A percentile compares a stretch with the other conserved stretches of the same genome.
These are phyloP conservation scores for Trachops cirrhosus DNA, from an alignment of 2,797 vertebrate genomes.

Conservation along the genomic window DNA sequence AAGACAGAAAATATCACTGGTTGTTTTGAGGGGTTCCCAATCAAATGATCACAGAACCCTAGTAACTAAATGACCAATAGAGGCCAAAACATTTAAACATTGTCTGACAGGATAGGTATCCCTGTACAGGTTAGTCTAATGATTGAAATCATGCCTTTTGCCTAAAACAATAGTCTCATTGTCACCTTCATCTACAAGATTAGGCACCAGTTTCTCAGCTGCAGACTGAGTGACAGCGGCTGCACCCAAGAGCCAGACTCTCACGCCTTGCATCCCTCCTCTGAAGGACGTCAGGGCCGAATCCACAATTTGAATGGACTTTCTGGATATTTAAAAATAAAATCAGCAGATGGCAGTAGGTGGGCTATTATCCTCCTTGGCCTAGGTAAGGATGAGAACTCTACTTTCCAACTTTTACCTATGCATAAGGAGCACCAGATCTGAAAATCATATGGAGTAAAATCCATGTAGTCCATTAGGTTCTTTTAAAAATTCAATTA, in stretches of 20 bases:
- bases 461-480: neutral
- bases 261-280: neutral
- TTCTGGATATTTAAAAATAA: slow-evolving; percentile 21
- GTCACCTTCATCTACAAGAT: slow-evolving; percentile 60
- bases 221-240: slow-evolving; percentile 63
- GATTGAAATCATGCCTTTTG: slow-evolving; percentile 52
- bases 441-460: neutral
- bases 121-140: neutral
- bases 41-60: slow-evolving; percentile 42
- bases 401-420: slow-evolving; percentile 12
- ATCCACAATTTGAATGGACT: neutral
- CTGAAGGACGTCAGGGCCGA: slow-evolving; percentile 1
- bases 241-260: slow-evolving; percentile 24
- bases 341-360: slow-evolving; percentile 6
- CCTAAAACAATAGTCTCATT: slow-evolving; percentile 59
- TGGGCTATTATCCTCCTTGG: neutral
- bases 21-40: neutral
- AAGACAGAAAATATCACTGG: neutral
- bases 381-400: neutral
- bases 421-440: neutral
- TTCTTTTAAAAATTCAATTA: neutral
- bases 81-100: neutral
- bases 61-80: slow-evolving; percentile 25
- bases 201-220: slow-evolving; percentile 53
- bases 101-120: slow-evolving; percentile 24